These are phyloP conservation scores for Larimichthys crocea DNA, from an alignment of 2,113 vertebrate species.

Conservation along the genomic window DNA sequence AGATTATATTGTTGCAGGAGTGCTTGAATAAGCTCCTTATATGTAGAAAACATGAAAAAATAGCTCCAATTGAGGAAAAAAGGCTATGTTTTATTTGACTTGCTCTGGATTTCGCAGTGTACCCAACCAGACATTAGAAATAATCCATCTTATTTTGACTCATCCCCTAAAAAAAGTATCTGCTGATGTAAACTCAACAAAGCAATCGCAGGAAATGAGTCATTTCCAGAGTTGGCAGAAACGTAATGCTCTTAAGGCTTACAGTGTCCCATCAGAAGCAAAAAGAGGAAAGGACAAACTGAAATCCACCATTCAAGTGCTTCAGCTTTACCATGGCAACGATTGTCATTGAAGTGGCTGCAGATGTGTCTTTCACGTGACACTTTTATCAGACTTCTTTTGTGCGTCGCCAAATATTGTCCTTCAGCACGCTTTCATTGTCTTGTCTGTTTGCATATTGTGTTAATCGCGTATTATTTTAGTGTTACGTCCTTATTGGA, in stretches of 20 bases:
- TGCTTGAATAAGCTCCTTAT: slow-evolving; percentile 27
- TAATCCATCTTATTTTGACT: not conserved
- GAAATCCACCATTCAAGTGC: slow-evolving; percentile 24
- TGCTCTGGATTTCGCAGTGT: not conserved
- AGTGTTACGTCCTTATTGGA: slow-evolving; percentile 11
- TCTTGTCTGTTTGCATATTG: slow-evolving; percentile 17
- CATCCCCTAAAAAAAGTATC: not conserved
- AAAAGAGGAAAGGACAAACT: slow-evolving; percentile 5
- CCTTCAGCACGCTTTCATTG: slow-evolving; percentile 18
- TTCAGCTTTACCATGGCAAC: slow-evolving; percentile 58
- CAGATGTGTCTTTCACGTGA: slow-evolving; percentile 63
- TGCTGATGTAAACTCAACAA: slow-evolving; percentile 3
- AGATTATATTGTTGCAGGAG: slow-evolving; percentile 26
- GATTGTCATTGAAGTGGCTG: slow-evolving; percentile 52
- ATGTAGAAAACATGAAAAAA: slow-evolving; percentile 20
- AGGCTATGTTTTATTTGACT: not conserved
- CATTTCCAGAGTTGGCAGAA: slow-evolving; percentile 8
- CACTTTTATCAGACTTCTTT: slow-evolving; percentile 46
- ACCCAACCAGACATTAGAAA: not conserved
- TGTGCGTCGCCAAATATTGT: slow-evolving; percentile 53
- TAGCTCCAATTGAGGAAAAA: not conserved
- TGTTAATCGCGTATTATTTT: slow-evolving; percentile 43
- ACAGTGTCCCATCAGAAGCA: slow-evolving; percentile 21
- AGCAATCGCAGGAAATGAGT: slow-evolving; percentile 5
- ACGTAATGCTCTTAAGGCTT: slow-evolving; percentile 7